Evolutionary conservation across 92 coral and sea anemone genomes (phyloP).

Genomic region (Palythoa heliodiscus): DNA sequence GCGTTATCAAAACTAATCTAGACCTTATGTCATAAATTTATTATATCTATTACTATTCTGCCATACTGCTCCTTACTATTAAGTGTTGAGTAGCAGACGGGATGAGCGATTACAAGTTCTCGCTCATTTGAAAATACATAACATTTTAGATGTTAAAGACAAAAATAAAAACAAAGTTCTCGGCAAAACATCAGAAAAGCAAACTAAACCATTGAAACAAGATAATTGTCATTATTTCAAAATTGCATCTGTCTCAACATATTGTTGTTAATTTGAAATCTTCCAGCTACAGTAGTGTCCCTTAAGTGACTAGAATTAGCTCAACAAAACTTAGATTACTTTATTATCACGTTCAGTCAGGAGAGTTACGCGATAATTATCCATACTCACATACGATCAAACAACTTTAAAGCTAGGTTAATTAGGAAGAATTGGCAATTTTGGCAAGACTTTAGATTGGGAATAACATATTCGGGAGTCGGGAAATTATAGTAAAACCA

Average conservation of each 20-base stretch:
- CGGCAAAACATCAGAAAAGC: not conserved
- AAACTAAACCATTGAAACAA: not conserved
- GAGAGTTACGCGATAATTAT: not conserved
- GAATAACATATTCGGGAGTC: not conserved
- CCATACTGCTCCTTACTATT: not conserved
- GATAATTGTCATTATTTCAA: not conserved
- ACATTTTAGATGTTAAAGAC: not conserved
- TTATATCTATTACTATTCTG: slow-evolving; percentile 21
- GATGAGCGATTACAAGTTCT: not conserved
- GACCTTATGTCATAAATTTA: not conserved
- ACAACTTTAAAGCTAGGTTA: not conserved
- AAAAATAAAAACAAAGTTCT: not conserved
- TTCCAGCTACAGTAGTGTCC: not conserved
- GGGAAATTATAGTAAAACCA: no score
- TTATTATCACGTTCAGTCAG: not conserved
- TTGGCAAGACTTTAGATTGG: not conserved
- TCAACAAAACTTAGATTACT: not conserved
- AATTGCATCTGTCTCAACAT: not conserved
- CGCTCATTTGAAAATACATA: not conserved
- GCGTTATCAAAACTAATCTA: not conserved
- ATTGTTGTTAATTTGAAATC: not conserved
- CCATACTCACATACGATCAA: no score
- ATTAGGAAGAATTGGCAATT: not conserved
- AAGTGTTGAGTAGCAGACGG: not conserved
- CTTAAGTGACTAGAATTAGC: not conserved